A percentile compares a stretch with the other conserved stretches of the same genome.
These are phyloP conservation scores for Euthynnus affinis DNA, from an alignment of 2,797 vertebrate genomes.

Conservation along the genomic window DNA sequence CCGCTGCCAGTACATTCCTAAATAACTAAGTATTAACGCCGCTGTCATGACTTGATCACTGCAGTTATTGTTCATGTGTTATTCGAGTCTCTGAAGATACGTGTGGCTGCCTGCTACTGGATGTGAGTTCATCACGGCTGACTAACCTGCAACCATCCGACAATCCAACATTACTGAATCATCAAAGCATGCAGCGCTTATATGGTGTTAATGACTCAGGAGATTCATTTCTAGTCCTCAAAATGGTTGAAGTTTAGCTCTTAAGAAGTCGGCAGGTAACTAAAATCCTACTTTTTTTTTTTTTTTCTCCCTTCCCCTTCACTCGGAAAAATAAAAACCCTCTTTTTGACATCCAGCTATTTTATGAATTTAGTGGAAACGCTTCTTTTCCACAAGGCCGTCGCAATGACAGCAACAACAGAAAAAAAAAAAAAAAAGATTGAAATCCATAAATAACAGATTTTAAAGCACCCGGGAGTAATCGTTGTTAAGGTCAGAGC, in stretches of 20 bases:
- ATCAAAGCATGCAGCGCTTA: background rate
- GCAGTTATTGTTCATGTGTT: constrained; percentile 1
- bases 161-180: background rate
- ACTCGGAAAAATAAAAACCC: too few species aligned
- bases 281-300: background rate
- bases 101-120: background rate
- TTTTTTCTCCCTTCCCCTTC: too few species aligned
- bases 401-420: constrained; percentile 15
- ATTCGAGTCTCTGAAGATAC: background rate
- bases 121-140: constrained; percentile 3
- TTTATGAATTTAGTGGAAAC: constrained; percentile 10
- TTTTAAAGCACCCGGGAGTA: constrained; percentile 1
- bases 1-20: constrained; percentile 8
- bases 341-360: background rate
- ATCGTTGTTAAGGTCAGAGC: constrained; percentile 26
- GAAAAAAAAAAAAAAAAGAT: constrained; percentile 18
- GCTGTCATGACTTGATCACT: constrained; percentile 5
- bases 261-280: background rate
- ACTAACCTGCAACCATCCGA: constrained; percentile 19
- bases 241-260: background rate
- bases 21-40: background rate
- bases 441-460: constrained; percentile 36
- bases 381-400: constrained; percentile 15
- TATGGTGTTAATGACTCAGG: background rate
- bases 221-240: background rate